Conservation (phyloP, 2,797 vertebrate species). For the Botia kubotai region DNA sequence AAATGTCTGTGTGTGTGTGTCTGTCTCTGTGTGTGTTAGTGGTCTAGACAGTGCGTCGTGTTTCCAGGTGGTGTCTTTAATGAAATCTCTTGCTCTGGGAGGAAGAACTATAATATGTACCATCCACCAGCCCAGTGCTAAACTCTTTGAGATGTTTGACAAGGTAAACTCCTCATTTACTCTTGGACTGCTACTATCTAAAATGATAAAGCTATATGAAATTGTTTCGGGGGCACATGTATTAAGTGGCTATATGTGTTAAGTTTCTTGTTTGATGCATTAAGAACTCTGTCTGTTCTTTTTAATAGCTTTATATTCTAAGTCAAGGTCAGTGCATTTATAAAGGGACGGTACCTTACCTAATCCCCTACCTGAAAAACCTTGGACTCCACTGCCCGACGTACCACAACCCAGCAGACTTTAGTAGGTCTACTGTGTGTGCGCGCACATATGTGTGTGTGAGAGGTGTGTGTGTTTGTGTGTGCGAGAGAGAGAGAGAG, state of each 20-base stretch:
- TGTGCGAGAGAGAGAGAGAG: background rate
- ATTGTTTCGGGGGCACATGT: background rate
- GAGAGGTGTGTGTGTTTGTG: conserved; percentile 14
- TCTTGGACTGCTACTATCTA: background rate
- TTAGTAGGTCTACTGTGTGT: conserved; percentile 84
- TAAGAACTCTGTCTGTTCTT: conserved; percentile 23
- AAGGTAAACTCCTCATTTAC: conserved; percentile 79
- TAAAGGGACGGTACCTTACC: conserved; percentile 92
- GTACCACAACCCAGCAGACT: conserved; percentile 98
- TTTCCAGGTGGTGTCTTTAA: conserved; percentile 96
- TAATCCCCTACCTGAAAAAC: conserved; percentile 97
- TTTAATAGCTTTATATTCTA: conserved; percentile 92
- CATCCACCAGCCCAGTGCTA: conserved; percentile 98
- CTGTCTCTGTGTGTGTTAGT: conserved; percentile 68
- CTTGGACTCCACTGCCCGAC: conserved; percentile 96
- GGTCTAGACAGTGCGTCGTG: conserved; percentile 96
- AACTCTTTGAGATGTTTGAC: conserved; percentile 99
- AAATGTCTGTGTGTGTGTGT: background rate
- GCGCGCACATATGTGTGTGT: background rate
- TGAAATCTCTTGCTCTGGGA: conserved; percentile 94
- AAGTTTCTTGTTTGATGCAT: no score
- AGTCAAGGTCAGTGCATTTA: conserved; percentile 99
- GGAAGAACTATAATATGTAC: conserved; percentile 98
- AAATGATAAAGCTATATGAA: background rate
- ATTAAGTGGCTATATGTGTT: background rate